A percentile compares a stretch with the other conserved stretches of the same genome.
Conservation (phyloP, 2,888 invertebrate genomes). For the Chrysodeixis includens region DNA sequence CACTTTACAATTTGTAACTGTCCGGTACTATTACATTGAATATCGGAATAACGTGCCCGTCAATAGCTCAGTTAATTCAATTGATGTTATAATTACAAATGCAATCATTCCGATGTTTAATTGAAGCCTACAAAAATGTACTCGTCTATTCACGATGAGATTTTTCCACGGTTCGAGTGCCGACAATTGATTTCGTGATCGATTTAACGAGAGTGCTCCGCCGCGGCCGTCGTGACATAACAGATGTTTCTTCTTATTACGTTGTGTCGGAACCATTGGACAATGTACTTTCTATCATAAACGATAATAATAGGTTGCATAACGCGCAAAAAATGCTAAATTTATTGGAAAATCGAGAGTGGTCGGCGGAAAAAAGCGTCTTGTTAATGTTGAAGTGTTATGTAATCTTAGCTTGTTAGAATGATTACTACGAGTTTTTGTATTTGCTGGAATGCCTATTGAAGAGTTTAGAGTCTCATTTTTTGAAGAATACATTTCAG, state of each 20-base stretch:
- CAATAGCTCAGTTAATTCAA: neutral
- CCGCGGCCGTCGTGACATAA: slow-evolving; percentile 63
- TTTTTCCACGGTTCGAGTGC: slow-evolving; percentile 32
- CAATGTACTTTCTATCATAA: slow-evolving; percentile 66
- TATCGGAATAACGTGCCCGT: neutral
- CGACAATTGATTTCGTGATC: slow-evolving; percentile 60
- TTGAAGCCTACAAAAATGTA: slow-evolving; percentile 36
- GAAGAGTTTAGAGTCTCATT: neutral
- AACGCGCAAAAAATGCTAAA: slow-evolving; percentile 39
- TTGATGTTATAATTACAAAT: neutral
- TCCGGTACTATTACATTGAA: neutral
- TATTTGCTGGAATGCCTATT: neutral
- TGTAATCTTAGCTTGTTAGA: neutral
- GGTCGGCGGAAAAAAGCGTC: slow-evolving; percentile 36
- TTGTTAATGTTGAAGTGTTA: slow-evolving; percentile 11
- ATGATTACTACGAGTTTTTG: neutral
- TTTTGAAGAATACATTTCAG: too few species aligned
- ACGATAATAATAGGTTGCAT: slow-evolving; percentile 57
- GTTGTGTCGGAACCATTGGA: slow-evolving; percentile 52
- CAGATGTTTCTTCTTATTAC: slow-evolving; percentile 60
- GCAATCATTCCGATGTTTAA: slow-evolving; percentile 26
- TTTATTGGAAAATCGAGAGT: slow-evolving; percentile 42
- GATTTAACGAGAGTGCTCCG: slow-evolving; percentile 32
- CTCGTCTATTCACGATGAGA: slow-evolving; percentile 30
- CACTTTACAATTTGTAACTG: too few species aligned